Evolutionary conservation across 2,113 vertebrate species (phyloP), one percentile per base, ranked within the genome.

Genomic region (Ovibos moschatus): DNA sequence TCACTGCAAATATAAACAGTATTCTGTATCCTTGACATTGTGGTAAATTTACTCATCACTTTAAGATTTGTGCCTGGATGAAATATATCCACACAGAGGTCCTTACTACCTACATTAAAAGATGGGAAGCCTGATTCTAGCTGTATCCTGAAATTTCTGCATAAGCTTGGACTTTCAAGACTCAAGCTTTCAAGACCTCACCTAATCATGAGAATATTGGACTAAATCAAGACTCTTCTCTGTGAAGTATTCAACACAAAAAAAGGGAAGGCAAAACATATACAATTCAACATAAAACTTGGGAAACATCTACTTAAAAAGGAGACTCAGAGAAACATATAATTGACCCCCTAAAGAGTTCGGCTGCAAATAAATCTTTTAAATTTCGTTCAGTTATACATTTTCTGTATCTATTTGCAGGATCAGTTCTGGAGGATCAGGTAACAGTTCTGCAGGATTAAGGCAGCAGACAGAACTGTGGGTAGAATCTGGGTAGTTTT

Each of bases 361-460:
- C 4, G 28, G 21, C 6, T 74, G 28, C 33, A 47, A 76, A 82
- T 36, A 82, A 84, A 36, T 8, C 33, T 81, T 97, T 88, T 36
- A 62, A 55, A 57, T 33, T 88, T 43, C 28, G 0, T 64, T 85
- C 82, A 94, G 47, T 67, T 53, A 57, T 51, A 1, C 40, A 82
- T 67, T 67, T 93, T 13, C 11, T 91, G 43, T 45, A 40, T 88
- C 62, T 91, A 11, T 57, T 27, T 83, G 83, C 19, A 98, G 98
- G 67, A 71, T 36, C 96, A 93, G 58, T 97, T 94, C 85, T 45
- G 94, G 30, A 17, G 88, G 94, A 97, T 71, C 64, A 36, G n/a
- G n/a, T 36, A 98, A 98, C 96, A 89, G 58, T 96, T 94, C 83
- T 43, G 92, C 30, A 14, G 88, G 94, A 98, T 71, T 62, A 94